phyloP scores from a whole-genome alignment of 1,140 invertebrate genomes.

The Caenorhabditis latens region DNA sequence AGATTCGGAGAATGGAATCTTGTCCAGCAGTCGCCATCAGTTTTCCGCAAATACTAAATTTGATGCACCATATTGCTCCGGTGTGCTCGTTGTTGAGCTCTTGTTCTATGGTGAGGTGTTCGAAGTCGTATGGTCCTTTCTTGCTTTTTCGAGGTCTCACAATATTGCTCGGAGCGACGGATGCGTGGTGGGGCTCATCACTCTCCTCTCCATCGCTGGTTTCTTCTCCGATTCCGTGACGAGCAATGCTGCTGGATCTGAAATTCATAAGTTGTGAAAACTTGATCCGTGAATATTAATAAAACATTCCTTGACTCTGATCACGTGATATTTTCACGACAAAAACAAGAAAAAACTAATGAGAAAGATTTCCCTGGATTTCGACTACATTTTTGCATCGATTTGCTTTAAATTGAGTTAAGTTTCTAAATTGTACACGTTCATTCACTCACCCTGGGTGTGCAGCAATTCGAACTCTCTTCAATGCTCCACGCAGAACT shows the following conservation, averaged over 20 bases:
- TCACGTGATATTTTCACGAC: no score
- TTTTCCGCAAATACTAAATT: conserved; percentile 85
- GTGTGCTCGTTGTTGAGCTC: conserved; percentile 85
- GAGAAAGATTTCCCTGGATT: no score
- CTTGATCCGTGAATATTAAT: no score
- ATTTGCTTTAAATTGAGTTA: no score
- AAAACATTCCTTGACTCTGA: no score
- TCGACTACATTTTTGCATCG: no score
- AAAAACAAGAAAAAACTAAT: no score
- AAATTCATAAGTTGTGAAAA: no score
- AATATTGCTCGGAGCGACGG: conserved; percentile 19
- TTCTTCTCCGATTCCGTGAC: conserved; percentile 30
- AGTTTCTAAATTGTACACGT: no score
- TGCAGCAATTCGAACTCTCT: conserved; percentile 19
- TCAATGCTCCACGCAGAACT: conserved; percentile 50
- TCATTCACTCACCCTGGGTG: conserved; percentile 1
- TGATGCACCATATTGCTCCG: conserved; percentile 97
- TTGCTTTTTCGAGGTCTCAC: conserved; percentile 58
- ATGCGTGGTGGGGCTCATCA: conserved; percentile 31
- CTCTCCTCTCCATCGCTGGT: conserved; percentile 52
- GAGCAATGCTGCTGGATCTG: neutral
- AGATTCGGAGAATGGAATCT: conserved; percentile 91
- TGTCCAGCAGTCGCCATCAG: conserved; percentile 94
- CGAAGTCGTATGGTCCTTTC: conserved; percentile 60
- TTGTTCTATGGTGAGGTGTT: conserved; percentile 64